Percentiles rank a stretch among this genome's conserved stretches.
These are phyloP conservation scores for Pristionchus fissidentatus DNA, from an alignment of 2,888 invertebrate species.

Conservation along the genomic window DNA sequence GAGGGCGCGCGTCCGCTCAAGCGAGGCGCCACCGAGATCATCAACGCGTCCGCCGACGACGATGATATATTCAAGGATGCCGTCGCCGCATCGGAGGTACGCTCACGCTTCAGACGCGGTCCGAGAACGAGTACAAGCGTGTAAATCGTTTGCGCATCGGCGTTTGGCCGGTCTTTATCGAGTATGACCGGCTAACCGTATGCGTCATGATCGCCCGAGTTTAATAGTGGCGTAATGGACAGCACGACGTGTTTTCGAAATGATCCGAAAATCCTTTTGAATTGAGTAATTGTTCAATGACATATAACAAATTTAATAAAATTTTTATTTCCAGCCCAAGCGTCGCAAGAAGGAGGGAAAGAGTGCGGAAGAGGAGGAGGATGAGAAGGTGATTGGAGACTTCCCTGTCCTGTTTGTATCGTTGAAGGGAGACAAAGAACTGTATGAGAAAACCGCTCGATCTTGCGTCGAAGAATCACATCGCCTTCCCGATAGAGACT, in stretches of 20 bases:
- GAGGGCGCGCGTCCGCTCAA: conserved; percentile 44
- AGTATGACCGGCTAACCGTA: no score
- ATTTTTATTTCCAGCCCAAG: conserved; percentile 27
- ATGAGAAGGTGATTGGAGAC: background rate
- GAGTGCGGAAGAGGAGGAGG: conserved; percentile 12
- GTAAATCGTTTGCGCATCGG: background rate
- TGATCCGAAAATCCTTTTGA: background rate
- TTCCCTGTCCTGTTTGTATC: no score
- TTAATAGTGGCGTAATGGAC: no score
- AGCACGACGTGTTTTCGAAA: no score
- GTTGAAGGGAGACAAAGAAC: no score
- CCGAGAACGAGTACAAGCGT: no score
- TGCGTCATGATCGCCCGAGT: no score
- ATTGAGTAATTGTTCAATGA: background rate
- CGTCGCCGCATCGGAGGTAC: conserved; percentile 6
- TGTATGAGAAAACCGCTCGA: no score
- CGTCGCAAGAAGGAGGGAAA: conserved; percentile 29
- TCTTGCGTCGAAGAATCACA: no score
- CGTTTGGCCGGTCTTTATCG: background rate
- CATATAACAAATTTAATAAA: no score
- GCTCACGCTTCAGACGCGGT: background rate
- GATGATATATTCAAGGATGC: conserved; percentile 37
- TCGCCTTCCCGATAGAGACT: no score
- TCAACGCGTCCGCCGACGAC: conserved; percentile 41
- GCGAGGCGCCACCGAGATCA: conserved; percentile 37